Base-by-base conservation (phyloP, 2,113 vertebrate species). In the Oryzias curvinotus region DNA sequence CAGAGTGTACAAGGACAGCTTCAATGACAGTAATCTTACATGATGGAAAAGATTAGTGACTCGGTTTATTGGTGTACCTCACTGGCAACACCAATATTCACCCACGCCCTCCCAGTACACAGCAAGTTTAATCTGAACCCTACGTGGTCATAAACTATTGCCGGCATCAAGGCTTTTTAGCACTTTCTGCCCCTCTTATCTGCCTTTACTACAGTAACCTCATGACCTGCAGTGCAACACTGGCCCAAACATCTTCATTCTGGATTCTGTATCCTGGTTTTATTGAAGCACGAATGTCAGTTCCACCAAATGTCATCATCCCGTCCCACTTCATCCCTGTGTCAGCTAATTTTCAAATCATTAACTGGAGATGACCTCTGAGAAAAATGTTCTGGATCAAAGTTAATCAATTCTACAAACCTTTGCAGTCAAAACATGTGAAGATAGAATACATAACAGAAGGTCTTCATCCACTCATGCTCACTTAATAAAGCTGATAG, bases 141-240 rank as follows among this genome's bases (percentile, higher is more conserved):
- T 1, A 41, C 5, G 28, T 16, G 17, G 28, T 16, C 16, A 54
- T 18, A 57, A 13, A 15, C 14, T 23, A 23, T 14, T 3, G 14
- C 43, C 36, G 25, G 61, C 65, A 65, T 80, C 77, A 72, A 74
- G 72, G 78, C 53, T 45, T 5, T 52, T 52, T 55, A 14, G 28
- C 51, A 68, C 1, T 28, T 49, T 25, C 18, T 49, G 15, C 55
- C 7, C 57, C 4, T 26, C 13, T 50, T 25, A 67, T 67, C 5
- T 4, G n/a, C 14, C 52, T 70, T 65, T 61, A 67, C 10, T 62
- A 59, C 73, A 21, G 44, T 52, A 47, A 68, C 56, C 62, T 23
- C 47, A 13, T 50, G 65, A 78, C 63, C 65, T 71, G 41, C 45
- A 61, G 54, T 17, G 60, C 26, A 42, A 62, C 41, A 21, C 18